Conservation (phyloP, 2,888 invertebrate genomes). For the Campoplex nolae region DNA sequence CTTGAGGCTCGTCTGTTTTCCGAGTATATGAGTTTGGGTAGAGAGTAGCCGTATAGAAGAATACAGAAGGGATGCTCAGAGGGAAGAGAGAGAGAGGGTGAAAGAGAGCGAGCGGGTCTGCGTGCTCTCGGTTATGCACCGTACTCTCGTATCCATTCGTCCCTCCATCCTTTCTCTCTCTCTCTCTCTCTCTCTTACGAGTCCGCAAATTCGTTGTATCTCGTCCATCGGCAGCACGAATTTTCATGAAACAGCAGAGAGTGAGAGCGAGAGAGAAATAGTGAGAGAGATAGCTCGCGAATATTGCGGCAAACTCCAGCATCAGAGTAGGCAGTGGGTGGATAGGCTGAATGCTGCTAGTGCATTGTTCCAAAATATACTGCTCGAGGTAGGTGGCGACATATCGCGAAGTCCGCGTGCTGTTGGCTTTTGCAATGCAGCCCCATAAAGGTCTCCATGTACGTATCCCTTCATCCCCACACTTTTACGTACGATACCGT, state of each 20-base stretch:
- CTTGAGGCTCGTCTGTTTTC: conserved; percentile 60
- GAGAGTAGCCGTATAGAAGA: conserved; percentile 66
- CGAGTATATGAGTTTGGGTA: conserved; percentile 42
- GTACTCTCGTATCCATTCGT: conserved; percentile 29
- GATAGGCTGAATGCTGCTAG: conserved; percentile 67
- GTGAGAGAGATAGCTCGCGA: conserved; percentile 37
- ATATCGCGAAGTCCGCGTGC: conserved; percentile 70
- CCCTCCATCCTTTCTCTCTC: conserved; percentile 37
- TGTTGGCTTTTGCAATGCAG: conserved; percentile 59
- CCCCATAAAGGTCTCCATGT: conserved; percentile 64
- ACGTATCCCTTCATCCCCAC: conserved; percentile 29
- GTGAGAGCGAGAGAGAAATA: conserved; percentile 62
- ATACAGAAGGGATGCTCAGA: conserved; percentile 9
- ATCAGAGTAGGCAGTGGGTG: conserved; percentile 71
- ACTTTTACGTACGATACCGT: conserved; percentile 4
- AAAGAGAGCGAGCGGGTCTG: conserved; percentile 23
- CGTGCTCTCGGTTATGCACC: conserved; percentile 64
- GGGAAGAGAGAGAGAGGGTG: too few relatives aligned
- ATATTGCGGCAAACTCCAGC: conserved; percentile 54
- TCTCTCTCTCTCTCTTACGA: conserved; percentile 53
- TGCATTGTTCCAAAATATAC: conserved; percentile 75
- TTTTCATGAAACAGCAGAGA: conserved; percentile 68
- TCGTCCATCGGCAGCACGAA: conserved; percentile 73
- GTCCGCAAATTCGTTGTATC: conserved; percentile 65
- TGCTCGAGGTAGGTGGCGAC: conserved; percentile 77